Percentiles rank a stretch among this genome's conserved stretches.
Evolutionary conservation across 1,140 invertebrate genomes (phyloP).

Genomic region (Proales similis): DNA sequence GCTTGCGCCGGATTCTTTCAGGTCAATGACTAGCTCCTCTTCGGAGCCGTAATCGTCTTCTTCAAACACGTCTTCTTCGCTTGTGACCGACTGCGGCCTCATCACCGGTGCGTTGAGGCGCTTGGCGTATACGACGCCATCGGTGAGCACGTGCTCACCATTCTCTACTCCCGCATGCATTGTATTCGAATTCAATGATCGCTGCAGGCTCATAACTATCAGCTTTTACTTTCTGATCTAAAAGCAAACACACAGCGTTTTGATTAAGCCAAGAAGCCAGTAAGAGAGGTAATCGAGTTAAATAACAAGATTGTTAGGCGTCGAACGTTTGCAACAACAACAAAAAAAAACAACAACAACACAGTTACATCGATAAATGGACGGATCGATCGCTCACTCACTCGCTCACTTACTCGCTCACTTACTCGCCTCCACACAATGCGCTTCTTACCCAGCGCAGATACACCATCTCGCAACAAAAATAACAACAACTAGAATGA

Average conservation of each 20-base stretch:
- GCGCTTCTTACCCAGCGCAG: too few relatives aligned
- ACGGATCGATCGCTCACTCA: too few relatives aligned
- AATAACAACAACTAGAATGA: too few relatives aligned
- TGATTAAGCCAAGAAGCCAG: too few relatives aligned
- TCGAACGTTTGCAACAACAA: conserved; percentile 26
- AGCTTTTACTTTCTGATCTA: too few relatives aligned
- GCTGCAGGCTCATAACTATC: neutral
- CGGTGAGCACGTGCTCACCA: neutral
- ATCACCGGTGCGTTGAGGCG: too few relatives aligned
- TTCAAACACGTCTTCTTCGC: conserved; percentile 29
- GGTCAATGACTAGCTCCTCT: neutral
- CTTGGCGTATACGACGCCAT: neutral
- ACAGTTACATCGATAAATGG: neutral
- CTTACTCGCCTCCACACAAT: too few relatives aligned
- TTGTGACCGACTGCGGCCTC: conserved; percentile 23
- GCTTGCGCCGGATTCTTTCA: neutral
- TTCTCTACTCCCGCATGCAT: neutral
- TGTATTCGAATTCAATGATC: conserved; percentile 1
- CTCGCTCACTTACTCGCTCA: too few relatives aligned
- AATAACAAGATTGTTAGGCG: too few relatives aligned
- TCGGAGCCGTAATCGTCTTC: neutral
- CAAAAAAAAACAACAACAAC: neutral
- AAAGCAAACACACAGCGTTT: too few relatives aligned
- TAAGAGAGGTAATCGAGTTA: too few relatives aligned
- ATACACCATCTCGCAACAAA: too few relatives aligned